Base-by-base conservation (phyloP, 2,113 vertebrate species). In the Dipodomys spectabilis region DNA sequence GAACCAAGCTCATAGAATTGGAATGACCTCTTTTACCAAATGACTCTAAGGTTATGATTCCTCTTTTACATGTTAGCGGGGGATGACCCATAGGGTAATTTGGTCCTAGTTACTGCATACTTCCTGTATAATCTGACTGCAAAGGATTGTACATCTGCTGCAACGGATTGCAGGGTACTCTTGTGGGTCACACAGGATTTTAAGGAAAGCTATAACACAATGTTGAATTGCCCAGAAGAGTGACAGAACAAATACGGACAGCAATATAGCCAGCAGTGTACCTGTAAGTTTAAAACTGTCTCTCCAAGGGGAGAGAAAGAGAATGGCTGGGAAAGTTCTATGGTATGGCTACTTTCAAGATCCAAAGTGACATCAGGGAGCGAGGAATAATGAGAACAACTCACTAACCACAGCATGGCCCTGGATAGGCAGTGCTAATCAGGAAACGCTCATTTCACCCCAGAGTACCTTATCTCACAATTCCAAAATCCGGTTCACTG, bases 21-120 rank as follows among this genome's bases (percentile, higher is more conserved):
- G 49, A 92, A 88, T 90, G 95, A 94, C 85, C 82, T 88, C 84
- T 82, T 95, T 95, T 88, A 87, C 53, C 68, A 77, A 71, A 57
- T 64, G 67, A 90, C 53, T 73, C 13, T 27, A 64, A 69, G 74
- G 44, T 88, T 87, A 86, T 86, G 78, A 88, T 49, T 91, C 62
- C 35, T 83, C 22, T 81, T 90, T 85, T 53, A 71, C 44, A 30
- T 44, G n/a, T 28, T 49, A 6, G 16, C 20, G 23, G 30, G 7
- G 39, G 12, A 74, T 35, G 49, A 65, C 73, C 27, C 19, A 20
- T 16, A 13, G 35, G n/a, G 11, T 65, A 60, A 86, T 75, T 60
- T 18, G n/a, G 23, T 73, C 16, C 32, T 35, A 49, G 10, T 16
- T 65, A 39, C 65, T 81, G 75, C 35, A 25, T 60, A 74, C 72